Evolutionary conservation across 2,888 invertebrate species (phyloP).

Genomic region (Sesia apiformis): DNA sequence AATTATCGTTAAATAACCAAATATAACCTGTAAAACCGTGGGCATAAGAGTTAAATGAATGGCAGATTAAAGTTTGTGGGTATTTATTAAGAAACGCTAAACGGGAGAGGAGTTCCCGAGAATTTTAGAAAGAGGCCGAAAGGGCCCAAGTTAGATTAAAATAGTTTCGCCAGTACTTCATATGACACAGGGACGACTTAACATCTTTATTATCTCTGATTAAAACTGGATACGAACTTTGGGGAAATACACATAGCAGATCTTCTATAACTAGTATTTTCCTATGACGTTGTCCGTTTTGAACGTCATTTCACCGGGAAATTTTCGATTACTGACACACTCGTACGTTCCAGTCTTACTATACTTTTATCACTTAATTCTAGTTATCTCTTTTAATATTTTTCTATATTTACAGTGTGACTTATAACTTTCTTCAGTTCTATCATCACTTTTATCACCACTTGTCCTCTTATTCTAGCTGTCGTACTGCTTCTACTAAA

Average conservation of each 20-base stretch:
- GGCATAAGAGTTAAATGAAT: constrained; percentile 8
- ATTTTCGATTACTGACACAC: too few species aligned
- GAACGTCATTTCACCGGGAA: too few species aligned
- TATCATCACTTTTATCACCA: too few species aligned
- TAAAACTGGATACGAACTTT: background rate
- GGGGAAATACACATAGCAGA: background rate
- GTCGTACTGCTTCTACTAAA: too few species aligned
- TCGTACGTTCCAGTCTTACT: too few species aligned
- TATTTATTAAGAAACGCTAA: constrained; percentile 54
- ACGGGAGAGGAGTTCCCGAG: constrained; percentile 26
- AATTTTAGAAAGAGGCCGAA: constrained; percentile 42
- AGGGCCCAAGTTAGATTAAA: constrained; percentile 55
- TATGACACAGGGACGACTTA: constrained; percentile 19
- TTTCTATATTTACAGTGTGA: too few species aligned
- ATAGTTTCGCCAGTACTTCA: constrained; percentile 38
- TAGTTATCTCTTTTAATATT: too few species aligned
- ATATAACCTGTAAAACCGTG: constrained; percentile 7
- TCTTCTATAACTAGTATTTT: too few species aligned
- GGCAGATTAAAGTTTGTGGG: constrained; percentile 15
- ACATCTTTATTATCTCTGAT: background rate
- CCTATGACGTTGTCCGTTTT: too few species aligned
- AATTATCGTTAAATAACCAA: constrained; percentile 4
- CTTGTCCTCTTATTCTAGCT: too few species aligned
- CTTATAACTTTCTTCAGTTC: too few species aligned
- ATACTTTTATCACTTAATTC: too few species aligned